Evolutionary conservation across 2,797 vertebrate genomes (phyloP), one percentile per base, ranked within the genome.

Genomic region (Karalla daura): DNA sequence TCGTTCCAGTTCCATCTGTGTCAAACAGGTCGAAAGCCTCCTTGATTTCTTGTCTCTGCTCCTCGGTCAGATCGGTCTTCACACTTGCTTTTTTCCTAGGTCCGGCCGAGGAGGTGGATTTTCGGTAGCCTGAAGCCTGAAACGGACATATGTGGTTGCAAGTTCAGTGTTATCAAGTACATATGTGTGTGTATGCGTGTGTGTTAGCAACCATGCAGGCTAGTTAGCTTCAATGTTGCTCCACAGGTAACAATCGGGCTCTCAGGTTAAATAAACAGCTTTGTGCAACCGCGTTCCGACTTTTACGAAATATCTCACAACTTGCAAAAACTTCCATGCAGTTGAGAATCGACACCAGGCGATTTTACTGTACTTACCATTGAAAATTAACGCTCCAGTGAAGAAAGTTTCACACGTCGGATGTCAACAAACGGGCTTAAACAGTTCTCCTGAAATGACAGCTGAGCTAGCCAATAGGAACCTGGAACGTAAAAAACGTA

Each of bases 21-120:
- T 98, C 96, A 40, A 98, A 98, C 50, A 99, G 90, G 74, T 98
- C 96, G 63, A 99, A 99, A 3, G 96, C 96, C 78, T 98, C 96
- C 83, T 95, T 94, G 58, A 98, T 95, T 86, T 98, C 97, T 82
- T 96, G 96, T 70, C 94, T 96, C 74, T 97, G 96, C 28, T 96
- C 95, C 78, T 98, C 97, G 0, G 93, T 96, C 65, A 98, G 76
- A 21, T 98, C 96, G 5, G 86, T 69, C 88, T 96, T 97, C 9
- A 89, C 60, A 43, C 74, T 76, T 5, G 87, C 59, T 87, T 93
- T 97, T 85, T 95, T 96, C 74, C 91, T 86, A n/a, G 92, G 95
- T 35, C 77, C 71, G 27, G 85, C 33, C 20, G 86, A 70, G 13
- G 77, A 4, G 63, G 80, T n/a, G 43, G 92, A 10, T 88, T 95